Percentiles rank a stretch among this genome's conserved stretches.
Conservation (phyloP, 2,888 invertebrate genomes). For the Drosophila ezoana region DNA sequence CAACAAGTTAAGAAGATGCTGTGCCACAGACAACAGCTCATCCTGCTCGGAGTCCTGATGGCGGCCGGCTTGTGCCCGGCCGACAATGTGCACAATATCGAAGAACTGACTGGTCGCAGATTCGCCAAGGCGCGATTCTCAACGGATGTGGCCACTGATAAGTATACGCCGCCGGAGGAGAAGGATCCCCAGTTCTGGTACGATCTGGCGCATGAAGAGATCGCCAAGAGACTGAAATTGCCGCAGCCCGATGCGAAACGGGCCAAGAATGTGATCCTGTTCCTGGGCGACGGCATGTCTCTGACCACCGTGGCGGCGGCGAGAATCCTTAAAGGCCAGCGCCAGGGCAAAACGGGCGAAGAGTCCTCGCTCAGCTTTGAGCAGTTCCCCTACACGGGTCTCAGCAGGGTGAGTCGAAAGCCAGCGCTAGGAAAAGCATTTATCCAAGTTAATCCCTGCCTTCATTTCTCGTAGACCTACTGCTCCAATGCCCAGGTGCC, state of each 20-base stretch:
- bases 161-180: slow-evolving; percentile 64
- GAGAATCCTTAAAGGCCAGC: slow-evolving; percentile 88
- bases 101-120: slow-evolving; percentile 13
- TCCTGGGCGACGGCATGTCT: slow-evolving; percentile 89
- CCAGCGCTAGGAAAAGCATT: neutral
- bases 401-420: slow-evolving; percentile 86
- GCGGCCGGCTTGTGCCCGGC: neutral
- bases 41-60: slow-evolving; percentile 14
- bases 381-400: slow-evolving; percentile 87
- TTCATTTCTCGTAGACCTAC: slow-evolving; percentile 84
- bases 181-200: slow-evolving; percentile 66
- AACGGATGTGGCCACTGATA: slow-evolving; percentile 26
- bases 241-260: slow-evolving; percentile 33
- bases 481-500: slow-evolving; percentile 89
- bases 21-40: slow-evolving; percentile 13
- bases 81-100: slow-evolving; percentile 24
- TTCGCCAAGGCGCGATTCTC: neutral
- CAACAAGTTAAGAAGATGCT: slow-evolving; percentile 24
- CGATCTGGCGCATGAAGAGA: slow-evolving; percentile 53
- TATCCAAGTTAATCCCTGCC: neutral
- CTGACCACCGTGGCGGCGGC: slow-evolving; percentile 88
- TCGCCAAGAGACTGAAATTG: slow-evolving; percentile 46
- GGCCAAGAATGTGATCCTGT: slow-evolving; percentile 78
- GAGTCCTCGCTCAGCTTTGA: slow-evolving; percentile 88
- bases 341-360: slow-evolving; percentile 86